Evolutionary conservation across 2,888 invertebrate species (phyloP), one percentile per base, ranked within the genome.

Genomic region (Lissocephala sabroskyi): DNA sequence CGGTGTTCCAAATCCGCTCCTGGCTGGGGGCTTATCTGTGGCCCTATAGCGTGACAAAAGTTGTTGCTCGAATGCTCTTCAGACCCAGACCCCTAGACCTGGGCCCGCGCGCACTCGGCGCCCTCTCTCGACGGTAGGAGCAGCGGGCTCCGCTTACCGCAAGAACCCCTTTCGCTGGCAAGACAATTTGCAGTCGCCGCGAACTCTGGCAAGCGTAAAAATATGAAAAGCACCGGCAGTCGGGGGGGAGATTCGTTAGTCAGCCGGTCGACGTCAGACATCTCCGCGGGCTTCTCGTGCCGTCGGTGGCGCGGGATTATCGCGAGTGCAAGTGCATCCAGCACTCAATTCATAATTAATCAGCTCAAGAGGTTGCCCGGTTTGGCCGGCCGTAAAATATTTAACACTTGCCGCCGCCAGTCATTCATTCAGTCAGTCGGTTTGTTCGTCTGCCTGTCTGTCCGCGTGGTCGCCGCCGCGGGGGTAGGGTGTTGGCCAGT

Each of bases 1-100:
- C n/a, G n/a, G n/a, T n/a, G n/a, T n/a, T n/a, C n/a, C n/a, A n/a
- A n/a, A n/a, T n/a, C n/a, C 48, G 44, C 57, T 39, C 49, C 53
- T 57, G 45, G 29, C 23, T 7, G 14, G 35, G 16, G 35, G 29
- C 33, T 39, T 39, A 60, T 60, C 41, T 53, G n/a, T n/a, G n/a
- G 46, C 48, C 29, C 45, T 41, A 57, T 75, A 56, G 75, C 78
- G 79, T 79, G 78, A 70, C 75, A 75, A 67, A 63, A 75, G 63
- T 79, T 65, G 59, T 75, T 79, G 80, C 77, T 79, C 79, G 70
- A 79, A 63, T 77, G 78, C 75, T 50, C 61, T 62, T 53, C 55
- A 47, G 23, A 23, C 54, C 61, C 50, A 56, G 51, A 58, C 55
- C 54, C 62, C n/a, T n/a, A 56, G 52, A 53, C 62, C 46, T 45